Conservation (phyloP, 2,113 vertebrate genomes). For the Lophochroa leadbeateri region DNA sequence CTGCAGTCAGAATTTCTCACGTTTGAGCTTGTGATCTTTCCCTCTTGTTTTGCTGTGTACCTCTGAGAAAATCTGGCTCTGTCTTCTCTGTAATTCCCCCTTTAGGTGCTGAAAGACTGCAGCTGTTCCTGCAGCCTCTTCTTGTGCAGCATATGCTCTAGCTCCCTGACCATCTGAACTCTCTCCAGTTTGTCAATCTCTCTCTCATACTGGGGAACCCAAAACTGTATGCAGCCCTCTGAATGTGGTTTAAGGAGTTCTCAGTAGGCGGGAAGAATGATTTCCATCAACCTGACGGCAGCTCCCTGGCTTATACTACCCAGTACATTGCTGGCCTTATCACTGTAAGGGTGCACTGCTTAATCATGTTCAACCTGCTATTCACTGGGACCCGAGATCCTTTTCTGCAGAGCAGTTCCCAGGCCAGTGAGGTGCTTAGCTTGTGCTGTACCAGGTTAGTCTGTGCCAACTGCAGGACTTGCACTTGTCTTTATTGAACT, state of each 20-base stretch:
- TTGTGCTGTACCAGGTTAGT: neutral
- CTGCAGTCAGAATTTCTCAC: neutral
- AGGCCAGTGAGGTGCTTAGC: neutral
- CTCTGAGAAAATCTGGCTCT: neutral
- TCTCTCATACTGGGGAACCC: accelerated
- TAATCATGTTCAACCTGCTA: neutral
- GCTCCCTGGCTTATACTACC: neutral
- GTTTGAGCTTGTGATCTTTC: neutral
- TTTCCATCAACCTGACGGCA: neutral
- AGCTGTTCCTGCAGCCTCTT: neutral
- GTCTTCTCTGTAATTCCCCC: neutral
- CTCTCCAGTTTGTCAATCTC: neutral
- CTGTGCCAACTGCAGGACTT: neutral
- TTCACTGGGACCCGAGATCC: neutral
- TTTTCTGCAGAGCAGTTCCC: neutral
- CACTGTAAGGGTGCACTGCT: neutral
- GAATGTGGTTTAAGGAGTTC: neutral
- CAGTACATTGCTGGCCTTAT: neutral
- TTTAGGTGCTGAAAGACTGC: neutral
- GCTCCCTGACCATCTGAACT: neutral
- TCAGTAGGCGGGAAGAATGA: neutral
- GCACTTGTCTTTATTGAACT: neutral
- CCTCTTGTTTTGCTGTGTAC: neutral
- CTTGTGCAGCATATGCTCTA: neutral
- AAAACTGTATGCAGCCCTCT: neutral